These are phyloP conservation scores for Neogobius melanostomus DNA, from an alignment of 2,113 vertebrate genomes.

Conservation along the genomic window DNA sequence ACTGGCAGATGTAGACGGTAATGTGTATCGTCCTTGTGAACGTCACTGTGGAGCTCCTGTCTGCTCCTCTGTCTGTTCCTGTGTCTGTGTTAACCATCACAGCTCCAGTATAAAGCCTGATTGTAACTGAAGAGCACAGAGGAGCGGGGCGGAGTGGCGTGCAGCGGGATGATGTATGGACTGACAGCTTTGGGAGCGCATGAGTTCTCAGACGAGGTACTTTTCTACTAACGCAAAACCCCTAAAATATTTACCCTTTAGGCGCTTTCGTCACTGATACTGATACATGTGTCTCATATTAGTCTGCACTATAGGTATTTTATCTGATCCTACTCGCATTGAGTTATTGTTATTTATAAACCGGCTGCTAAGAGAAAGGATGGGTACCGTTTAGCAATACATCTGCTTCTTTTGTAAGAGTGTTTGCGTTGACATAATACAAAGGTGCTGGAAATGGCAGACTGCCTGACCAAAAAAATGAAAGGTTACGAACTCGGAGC, in stretches of 20 bases:
- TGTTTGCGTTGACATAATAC: too few species aligned
- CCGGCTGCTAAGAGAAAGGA: slow-evolving; percentile 8
- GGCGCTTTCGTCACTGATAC: slow-evolving; percentile 5
- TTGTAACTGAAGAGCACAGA: slow-evolving; percentile 63
- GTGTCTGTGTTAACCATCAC: slow-evolving; percentile 70
- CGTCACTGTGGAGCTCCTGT: slow-evolving; percentile 48
- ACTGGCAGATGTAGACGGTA: slow-evolving; percentile 17
- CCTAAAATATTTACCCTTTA: slow-evolving; percentile 18
- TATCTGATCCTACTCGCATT: background rate
- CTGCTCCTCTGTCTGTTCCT: slow-evolving; percentile 45
- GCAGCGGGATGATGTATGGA: slow-evolving; percentile 67
- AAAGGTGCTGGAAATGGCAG: too few species aligned
- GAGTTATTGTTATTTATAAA: slow-evolving; percentile 1
- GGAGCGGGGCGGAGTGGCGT: slow-evolving; percentile 39
- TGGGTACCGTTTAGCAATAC: too few species aligned
- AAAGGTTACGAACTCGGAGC: too few species aligned
- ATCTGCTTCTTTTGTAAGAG: too few species aligned
- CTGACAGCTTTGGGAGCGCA: slow-evolving; percentile 60
- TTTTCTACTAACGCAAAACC: slow-evolving; percentile 27
- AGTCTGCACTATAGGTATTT: background rate
- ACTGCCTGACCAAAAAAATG: too few species aligned
- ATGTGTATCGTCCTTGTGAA: slow-evolving; percentile 16
- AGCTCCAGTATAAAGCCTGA: slow-evolving; percentile 59
- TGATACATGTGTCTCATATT: background rate
- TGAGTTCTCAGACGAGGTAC: slow-evolving; percentile 43